Percentiles rank a stretch among this genome's conserved stretches.
Evolutionary conservation across 2,113 vertebrate genomes (phyloP).

Genomic region (Lagopus muta): DNA sequence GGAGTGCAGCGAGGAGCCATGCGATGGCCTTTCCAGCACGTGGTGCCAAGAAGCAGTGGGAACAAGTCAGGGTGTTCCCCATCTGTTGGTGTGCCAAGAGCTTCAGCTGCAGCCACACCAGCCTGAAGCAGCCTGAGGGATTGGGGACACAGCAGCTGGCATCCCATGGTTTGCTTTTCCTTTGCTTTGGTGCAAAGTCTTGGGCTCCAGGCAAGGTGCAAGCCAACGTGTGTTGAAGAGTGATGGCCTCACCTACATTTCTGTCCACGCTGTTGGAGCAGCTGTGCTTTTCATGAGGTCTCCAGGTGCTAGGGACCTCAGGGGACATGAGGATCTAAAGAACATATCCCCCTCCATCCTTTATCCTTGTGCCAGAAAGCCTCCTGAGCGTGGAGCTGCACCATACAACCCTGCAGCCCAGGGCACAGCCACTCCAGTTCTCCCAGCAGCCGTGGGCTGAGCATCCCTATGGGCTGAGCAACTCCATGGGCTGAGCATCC

Average conservation of each 20-base stretch:
- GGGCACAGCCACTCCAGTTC: not conserved
- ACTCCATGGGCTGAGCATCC: too few relatives aligned
- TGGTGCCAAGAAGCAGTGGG: not conserved
- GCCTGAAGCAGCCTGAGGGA: not conserved
- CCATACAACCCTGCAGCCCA: not conserved
- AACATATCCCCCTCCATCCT: accelerated
- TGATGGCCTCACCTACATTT: not conserved
- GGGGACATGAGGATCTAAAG: not conserved
- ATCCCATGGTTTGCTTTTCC: accelerated
- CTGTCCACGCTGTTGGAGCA: not conserved
- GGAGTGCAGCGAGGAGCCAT: not conserved
- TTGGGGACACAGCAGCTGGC: not conserved
- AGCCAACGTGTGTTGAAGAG: not conserved
- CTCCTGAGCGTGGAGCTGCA: not conserved
- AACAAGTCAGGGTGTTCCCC: not conserved
- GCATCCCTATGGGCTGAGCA: too few relatives aligned
- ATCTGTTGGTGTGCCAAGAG: not conserved
- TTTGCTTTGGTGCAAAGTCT: accelerated
- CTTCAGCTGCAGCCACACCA: not conserved
- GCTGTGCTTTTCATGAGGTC: accelerated
- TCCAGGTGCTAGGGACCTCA: not conserved
- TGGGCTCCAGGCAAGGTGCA: accelerated
- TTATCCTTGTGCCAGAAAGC: not conserved
- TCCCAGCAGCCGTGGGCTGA: not conserved
- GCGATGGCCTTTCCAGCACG: not conserved